These are phyloP conservation scores for Zophobas morio DNA, from an alignment of 1,140 invertebrate genomes.

Conservation along the genomic window DNA sequence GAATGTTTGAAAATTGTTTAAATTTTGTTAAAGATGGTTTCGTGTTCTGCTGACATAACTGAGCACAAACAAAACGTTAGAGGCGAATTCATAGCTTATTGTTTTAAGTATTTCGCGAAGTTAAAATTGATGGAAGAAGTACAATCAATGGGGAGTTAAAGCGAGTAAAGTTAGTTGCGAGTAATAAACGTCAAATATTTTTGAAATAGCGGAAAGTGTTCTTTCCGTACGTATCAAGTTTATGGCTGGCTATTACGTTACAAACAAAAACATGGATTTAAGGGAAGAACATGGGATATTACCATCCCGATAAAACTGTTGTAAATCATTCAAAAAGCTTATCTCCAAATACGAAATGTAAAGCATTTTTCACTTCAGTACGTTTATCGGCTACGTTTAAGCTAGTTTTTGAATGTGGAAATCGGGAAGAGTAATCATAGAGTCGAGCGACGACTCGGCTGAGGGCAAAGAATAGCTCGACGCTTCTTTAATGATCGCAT, in stretches of 20 bases:
- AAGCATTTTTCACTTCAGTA: constrained; percentile 42
- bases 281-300: constrained; percentile 28
- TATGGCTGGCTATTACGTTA: constrained; percentile 20
- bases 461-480: constrained; percentile 37
- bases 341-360: constrained; percentile 33
- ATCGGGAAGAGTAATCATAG: constrained; percentile 27
- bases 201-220: constrained; percentile 30
- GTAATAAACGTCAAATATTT: constrained; percentile 28
- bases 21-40: background rate
- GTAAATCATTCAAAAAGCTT: constrained; percentile 45
- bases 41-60: constrained; percentile 2
- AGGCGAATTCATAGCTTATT: background rate
- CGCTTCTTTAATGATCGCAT: constrained; percentile 35
- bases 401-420: constrained; percentile 36
- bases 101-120: constrained; percentile 14
- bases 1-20: constrained; percentile 21
- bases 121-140: constrained; percentile 9
- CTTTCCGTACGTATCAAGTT: constrained; percentile 35
- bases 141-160: background rate
- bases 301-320: constrained; percentile 36
- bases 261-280: constrained; percentile 35
- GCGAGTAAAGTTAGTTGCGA: constrained; percentile 15
- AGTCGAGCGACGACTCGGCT: constrained; percentile 22
- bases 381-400: constrained; percentile 27
- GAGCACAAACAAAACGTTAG: constrained; percentile 1